A percentile compares a stretch with the other conserved stretches of the same genome.
phyloP scores from a whole-genome alignment of 1,140 invertebrate genomes.

The Triops longicaudatus region DNA sequence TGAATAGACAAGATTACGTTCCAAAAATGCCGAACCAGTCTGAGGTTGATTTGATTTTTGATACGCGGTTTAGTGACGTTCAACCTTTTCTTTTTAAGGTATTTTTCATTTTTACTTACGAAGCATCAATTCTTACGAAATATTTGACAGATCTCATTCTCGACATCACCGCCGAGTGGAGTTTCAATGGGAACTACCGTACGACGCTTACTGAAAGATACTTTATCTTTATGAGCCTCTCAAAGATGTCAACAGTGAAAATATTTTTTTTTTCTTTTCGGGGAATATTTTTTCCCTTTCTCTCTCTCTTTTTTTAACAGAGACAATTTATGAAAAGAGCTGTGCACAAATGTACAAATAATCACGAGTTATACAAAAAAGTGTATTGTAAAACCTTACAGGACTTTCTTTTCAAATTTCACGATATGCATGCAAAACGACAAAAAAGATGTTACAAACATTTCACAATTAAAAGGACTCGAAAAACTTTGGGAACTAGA shows the following conservation, averaged over 20 bases:
- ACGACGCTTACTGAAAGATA: constrained; percentile 81
- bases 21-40: constrained; percentile 89
- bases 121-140: not conserved
- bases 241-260: not conserved
- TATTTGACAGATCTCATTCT: constrained; percentile 53
- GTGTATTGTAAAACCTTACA: constrained; percentile 8
- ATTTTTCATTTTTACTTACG: constrained; percentile 28
- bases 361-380: constrained; percentile 15
- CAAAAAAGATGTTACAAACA: not conserved
- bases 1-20: constrained; percentile 89
- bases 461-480: too few species aligned
- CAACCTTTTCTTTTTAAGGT: constrained; percentile 92
- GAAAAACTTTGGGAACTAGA: not conserved
- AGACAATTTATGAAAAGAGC: constrained; percentile 17
- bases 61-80: constrained; percentile 81
- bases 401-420: not conserved
- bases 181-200: constrained; percentile 70
- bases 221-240: constrained; percentile 58
- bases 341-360: constrained; percentile 16
- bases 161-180: constrained; percentile 57
- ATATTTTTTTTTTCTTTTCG: not conserved
- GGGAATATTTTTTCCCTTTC: constrained; percentile 9
- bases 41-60: constrained; percentile 87
- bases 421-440: not conserved
- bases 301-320: constrained; percentile 2